Conservation (phyloP, 2,888 invertebrate genomes). For the Mimas tiliae region DNA sequence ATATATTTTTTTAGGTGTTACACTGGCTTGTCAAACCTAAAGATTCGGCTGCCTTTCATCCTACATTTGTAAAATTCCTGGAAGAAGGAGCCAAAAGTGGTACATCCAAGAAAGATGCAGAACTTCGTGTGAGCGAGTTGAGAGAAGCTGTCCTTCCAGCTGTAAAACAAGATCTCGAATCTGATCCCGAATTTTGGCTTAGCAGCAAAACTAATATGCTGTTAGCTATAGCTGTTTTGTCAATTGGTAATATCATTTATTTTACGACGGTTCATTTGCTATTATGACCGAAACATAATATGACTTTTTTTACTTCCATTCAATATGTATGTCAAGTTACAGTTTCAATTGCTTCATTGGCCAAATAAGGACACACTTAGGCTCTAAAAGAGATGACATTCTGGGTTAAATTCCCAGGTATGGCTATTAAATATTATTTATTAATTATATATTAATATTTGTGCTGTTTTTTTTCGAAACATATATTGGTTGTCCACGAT, state of each 20-base stretch:
- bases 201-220: constrained; percentile 87
- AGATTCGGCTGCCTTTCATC: constrained; percentile 92
- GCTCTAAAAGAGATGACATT: too few relatives aligned
- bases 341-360: too few relatives aligned
- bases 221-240: constrained; percentile 88
- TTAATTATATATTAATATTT: too few relatives aligned
- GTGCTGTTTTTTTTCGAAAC: too few relatives aligned
- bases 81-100: constrained; percentile 89
- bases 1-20: constrained; percentile 76
- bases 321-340: too few relatives aligned
- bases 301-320: too few relatives aligned
- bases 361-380: neutral
- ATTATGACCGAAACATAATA: too few relatives aligned
- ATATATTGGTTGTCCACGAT: too few relatives aligned
- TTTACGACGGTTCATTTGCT: neutral
- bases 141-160: constrained; percentile 86
- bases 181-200: constrained; percentile 88
- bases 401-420: too few relatives aligned
- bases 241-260: constrained; percentile 77
- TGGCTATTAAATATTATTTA: too few relatives aligned
- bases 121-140: constrained; percentile 88
- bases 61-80: constrained; percentile 89
- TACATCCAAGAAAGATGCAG: constrained; percentile 89
- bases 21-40: constrained; percentile 94
- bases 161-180: constrained; percentile 82